Evolutionary conservation across 2,888 invertebrate species (phyloP), one percentile per base, ranked within the genome.

Genomic region (Mesorhabditis sp.): DNA sequence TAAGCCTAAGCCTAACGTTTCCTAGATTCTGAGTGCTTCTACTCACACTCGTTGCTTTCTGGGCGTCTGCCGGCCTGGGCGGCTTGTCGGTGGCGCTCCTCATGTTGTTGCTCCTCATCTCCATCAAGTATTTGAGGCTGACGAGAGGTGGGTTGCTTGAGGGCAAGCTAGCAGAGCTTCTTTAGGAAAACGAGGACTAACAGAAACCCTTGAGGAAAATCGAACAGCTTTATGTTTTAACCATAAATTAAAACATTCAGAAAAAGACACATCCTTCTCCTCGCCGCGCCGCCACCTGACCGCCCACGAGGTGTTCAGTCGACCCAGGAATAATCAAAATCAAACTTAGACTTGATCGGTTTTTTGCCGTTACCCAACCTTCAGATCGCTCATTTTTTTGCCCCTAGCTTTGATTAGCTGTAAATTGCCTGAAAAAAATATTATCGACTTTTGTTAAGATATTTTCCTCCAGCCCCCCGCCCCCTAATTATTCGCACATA

Each of bases 231-330:
- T 28, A 50, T 50, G 58, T n/a, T 50, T 50, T 50, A 50, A 50
- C 58, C 58, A 50, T 50, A 50, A 50, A 50, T 13, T 50, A 50
- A 50, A 50, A 50, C 7, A 50, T 50, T 50, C 58, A 50, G 58
- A 10, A 50, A 50, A 50, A 50, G 58, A 50, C n/a, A n/a, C n/a
- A 10, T 50, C 58, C 10, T 50, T 50, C n/a, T 50, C 58, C n/a
- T 50, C 58, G 7, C 58, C 58, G 1, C 58, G 58, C n/a, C 58
- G 58, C 7, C 58, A 50, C n/a, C 58, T 50, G 10, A 50, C 58
- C 58, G 58, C 58, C n/a, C 58, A 50, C 2, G 58, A 50, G n/a
- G 58, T 50, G 7, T 50, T 50, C 58, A 13, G 10, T 50, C 58
- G 58, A 50, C 28, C 28, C 28, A 28, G 28, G 28, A 28, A 28